A percentile compares a stretch with the other conserved stretches of the same genome.
Conservation (phyloP, 2,797 vertebrate species). For the Notolepis coatsorum region DNA sequence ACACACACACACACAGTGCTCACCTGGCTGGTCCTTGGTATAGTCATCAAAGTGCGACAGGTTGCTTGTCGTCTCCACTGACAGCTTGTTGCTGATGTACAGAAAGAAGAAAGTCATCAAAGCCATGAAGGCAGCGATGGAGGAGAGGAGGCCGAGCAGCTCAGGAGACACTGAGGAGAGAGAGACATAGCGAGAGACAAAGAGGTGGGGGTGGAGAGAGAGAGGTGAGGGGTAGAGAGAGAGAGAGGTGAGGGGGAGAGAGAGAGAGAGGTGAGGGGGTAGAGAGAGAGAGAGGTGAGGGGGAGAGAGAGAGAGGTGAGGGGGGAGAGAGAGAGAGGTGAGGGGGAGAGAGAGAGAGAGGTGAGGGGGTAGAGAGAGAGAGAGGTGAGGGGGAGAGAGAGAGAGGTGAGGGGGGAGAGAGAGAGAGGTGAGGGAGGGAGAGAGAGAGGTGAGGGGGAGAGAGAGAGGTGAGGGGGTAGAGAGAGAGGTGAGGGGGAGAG, state of each 20-base stretch:
- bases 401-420: no score
- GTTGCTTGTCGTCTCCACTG: conserved; percentile 88
- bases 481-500: neutral
- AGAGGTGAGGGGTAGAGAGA: conserved; percentile 3
- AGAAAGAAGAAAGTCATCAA: conserved; percentile 95
- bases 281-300: conserved; percentile 19
- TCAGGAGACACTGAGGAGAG: conserved; percentile 92
- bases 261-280: conserved; percentile 1
- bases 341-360: neutral
- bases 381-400: neutral
- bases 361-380: neutral
- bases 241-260: neutral
- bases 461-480: conserved; percentile 1
- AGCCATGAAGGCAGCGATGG: conserved; percentile 91
- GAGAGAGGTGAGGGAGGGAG: conserved; percentile 8
- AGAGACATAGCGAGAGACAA: conserved; percentile 3
- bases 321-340: neutral
- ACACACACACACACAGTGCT: conserved; percentile 29
- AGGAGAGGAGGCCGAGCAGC: conserved; percentile 95
- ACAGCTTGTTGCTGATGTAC: conserved; percentile 98
- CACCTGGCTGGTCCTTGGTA: conserved; percentile 85
- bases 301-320: conserved; percentile 1
- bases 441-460: neutral
- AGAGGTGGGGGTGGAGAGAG: conserved; percentile 15
- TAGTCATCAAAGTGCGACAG: conserved; percentile 87